Percentiles rank a stretch among this genome's conserved stretches.
phyloP scores from a whole-genome alignment of 1,140 invertebrate genomes.

The Pentalonia nigronervosa region DNA sequence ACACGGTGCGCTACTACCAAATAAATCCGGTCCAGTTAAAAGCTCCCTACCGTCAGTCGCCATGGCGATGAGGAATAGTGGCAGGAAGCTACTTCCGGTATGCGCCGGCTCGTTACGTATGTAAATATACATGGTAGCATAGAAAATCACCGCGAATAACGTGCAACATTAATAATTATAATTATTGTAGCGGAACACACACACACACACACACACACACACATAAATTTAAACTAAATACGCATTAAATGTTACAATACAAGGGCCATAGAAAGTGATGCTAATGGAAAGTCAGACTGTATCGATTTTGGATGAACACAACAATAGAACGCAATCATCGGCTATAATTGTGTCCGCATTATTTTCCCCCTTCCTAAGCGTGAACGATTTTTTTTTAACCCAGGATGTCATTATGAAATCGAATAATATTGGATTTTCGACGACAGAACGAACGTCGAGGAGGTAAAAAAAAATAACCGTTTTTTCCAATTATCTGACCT shows the following conservation, averaged over 20 bases:
- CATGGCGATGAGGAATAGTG: neutral
- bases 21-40: slow-evolving; percentile 30
- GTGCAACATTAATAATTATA: slow-evolving; percentile 3
- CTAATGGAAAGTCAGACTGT: slow-evolving; percentile 2
- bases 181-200: neutral
- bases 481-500: slow-evolving; percentile 19
- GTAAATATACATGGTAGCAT: neutral
- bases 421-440: slow-evolving; percentile 29
- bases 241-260: slow-evolving; percentile 16
- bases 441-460: neutral
- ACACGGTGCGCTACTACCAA: neutral
- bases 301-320: neutral
- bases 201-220: neutral
- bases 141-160: neutral
- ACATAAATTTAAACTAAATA: neutral
- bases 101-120: slow-evolving; percentile 25
- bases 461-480: neutral
- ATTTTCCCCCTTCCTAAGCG: neutral
- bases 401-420: slow-evolving; percentile 19
- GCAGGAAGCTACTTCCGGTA: neutral
- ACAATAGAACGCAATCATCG: slow-evolving; percentile 40
- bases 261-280: neutral
- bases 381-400: neutral
- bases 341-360: slow-evolving; percentile 8
- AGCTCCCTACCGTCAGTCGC: neutral